Evolutionary conservation across 2,888 invertebrate species (phyloP).

Genomic region (Seira ritae): DNA sequence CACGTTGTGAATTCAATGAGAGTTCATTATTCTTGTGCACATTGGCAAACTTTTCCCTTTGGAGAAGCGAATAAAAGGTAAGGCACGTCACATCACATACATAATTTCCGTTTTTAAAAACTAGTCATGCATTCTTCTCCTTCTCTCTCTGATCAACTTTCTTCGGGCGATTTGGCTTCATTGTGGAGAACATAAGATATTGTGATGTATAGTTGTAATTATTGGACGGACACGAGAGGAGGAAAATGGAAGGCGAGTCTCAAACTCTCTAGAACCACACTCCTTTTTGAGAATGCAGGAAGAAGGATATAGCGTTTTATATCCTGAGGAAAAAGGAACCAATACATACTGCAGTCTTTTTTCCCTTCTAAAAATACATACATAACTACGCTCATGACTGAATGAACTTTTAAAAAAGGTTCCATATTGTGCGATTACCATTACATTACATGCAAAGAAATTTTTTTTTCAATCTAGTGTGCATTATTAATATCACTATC

Average conservation of each 20-base stretch:
- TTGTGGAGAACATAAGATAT: too few species aligned
- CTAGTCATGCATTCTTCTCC: slow-evolving; percentile 3
- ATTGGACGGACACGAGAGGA: slow-evolving; percentile 30
- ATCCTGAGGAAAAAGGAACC: slow-evolving; percentile 26
- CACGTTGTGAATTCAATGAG: not conserved
- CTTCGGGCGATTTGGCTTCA: slow-evolving; percentile 25
- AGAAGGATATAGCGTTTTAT: slow-evolving; percentile 28
- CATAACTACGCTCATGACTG: not conserved
- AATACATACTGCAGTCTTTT: too few species aligned
- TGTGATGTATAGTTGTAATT: slow-evolving; percentile 35
- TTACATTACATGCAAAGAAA: not conserved
- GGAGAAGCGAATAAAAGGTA: not conserved
- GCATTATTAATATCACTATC: slow-evolving; percentile 1
- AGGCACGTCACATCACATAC: not conserved
- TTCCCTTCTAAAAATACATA: not conserved
- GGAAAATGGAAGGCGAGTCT: not conserved
- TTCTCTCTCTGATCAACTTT: not conserved
- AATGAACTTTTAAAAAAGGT: not conserved
- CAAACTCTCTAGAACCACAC: not conserved
- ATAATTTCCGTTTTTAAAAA: slow-evolving; percentile 8
- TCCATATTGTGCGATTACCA: slow-evolving; percentile 7
- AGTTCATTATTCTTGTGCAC: slow-evolving; percentile 8
- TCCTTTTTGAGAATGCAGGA: slow-evolving; percentile 52
- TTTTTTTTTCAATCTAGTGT: slow-evolving; percentile 1
- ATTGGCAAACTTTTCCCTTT: not conserved